Evolutionary conservation across 2,888 invertebrate species (phyloP).

Genomic region (Dorcus hopei): DNA sequence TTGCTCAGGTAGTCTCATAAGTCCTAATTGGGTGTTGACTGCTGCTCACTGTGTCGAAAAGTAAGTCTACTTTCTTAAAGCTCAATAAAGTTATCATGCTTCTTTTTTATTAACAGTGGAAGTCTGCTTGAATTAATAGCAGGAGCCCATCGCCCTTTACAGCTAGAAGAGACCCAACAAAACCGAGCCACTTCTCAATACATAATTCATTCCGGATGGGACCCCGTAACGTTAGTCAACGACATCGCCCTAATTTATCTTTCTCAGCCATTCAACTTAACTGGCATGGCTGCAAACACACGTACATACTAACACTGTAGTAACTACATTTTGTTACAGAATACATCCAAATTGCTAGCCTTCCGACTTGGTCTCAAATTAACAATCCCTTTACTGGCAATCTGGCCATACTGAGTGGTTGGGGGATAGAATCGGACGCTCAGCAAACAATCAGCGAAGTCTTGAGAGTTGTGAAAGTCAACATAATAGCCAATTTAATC

Average conservation of each 20-base stretch:
- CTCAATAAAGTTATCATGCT: background rate
- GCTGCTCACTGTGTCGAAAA: slow-evolving; percentile 51
- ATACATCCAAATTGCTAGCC: slow-evolving; percentile 1
- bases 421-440: slow-evolving; percentile 8
- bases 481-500: slow-evolving; percentile 9
- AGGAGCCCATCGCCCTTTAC: slow-evolving; percentile 36
- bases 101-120: slow-evolving; percentile 42
- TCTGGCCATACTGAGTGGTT: slow-evolving; percentile 12
- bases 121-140: slow-evolving; percentile 23
- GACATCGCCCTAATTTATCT: slow-evolving; percentile 43
- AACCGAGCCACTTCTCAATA: slow-evolving; percentile 20
- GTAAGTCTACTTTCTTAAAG: background rate
- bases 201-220: slow-evolving; percentile 21
- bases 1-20: slow-evolving; percentile 54
- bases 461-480: slow-evolving; percentile 2
- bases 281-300: background rate
- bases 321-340: slow-evolving; percentile 1
- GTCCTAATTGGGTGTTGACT: slow-evolving; percentile 51
- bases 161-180: slow-evolving; percentile 36
- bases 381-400: slow-evolving; percentile 4
- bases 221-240: slow-evolving; percentile 37
- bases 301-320: background rate
- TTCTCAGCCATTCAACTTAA: slow-evolving; percentile 1
- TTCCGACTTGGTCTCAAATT: slow-evolving; percentile 6
- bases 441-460: slow-evolving; percentile 2